Base-by-base conservation (phyloP, 2,888 invertebrate genomes). In the Heterodera filipjevi region DNA sequence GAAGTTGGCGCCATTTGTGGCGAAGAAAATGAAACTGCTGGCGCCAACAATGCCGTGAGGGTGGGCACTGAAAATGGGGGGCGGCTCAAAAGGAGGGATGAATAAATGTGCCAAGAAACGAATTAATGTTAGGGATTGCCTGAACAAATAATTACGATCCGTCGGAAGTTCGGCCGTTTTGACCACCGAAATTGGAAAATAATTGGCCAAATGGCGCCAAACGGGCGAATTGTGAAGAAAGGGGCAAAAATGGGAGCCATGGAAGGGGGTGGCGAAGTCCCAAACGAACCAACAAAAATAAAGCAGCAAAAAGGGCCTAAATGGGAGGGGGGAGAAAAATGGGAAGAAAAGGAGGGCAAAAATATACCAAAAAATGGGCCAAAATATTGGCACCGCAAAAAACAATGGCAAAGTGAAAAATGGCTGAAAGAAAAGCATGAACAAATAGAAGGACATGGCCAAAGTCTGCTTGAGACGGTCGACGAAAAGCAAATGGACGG, bases 11-110 rank as follows among this genome's bases (percentile, higher is more conserved):
- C 90, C 91, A 80, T 91, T 93, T 0, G 94, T 93, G 0, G 92
- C 93, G 90, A 96, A 95, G 39, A 93, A 93, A 0, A 92, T 92
- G 84, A 94, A 93, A 0, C 93, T 92, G 0, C 96, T 95, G 27
- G 93, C 92, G 71, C 94, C 93, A n/a, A 96, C 91, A 0, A 95
- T 91, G 1, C 97, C 97, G 90, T 98, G 98, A 0, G 98, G 97
- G 90, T 95, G 96, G 80, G 93, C 93, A 12, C 81, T 81, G 44
- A 70, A 81, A 78, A 22, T 3, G 2, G 49, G 30, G 2, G 39
- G 39, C 8, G 39, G n/a, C 44, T 10, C 44, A 44, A 44, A 44
- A 44, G 44, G 44, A 5, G 44, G n/a, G n/a, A n/a, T n/a, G n/a
- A n/a, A 5, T 44, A 44, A 44, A 10, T 44, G 44, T 44, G 44